Evolutionary conservation across 1,140 invertebrate species (phyloP), one percentile per base, ranked within the genome.

Genomic region (Camponotus floridanus): DNA sequence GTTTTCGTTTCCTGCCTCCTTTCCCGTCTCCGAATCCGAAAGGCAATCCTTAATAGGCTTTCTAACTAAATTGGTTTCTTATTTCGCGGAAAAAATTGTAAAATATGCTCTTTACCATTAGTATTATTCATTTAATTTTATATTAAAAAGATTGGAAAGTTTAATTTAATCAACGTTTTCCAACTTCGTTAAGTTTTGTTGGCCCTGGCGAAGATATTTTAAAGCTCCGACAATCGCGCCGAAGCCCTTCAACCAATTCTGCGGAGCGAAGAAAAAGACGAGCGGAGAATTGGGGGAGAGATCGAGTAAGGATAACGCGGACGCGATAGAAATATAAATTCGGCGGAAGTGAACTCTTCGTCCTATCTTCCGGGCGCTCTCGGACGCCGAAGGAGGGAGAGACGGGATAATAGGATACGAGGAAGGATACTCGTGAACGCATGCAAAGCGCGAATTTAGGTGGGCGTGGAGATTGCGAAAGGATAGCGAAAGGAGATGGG

Each of bases 401-500:
- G n/a, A n/a, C 15, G 21, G 33, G 15, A 59, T 81, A 81, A 81
- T 73, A 71, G 5, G 51, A 61, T 73, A 51, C 36, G 51, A 79
- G 42, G 31, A 71, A 33, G 21, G 36, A 59, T 71, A 71, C 78
- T 15, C 21, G 9, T 8, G 51, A 59, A 71, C 51, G 65, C 36
- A 70, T 71, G 65, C 48, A 80, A 80, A 80, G 78, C 71, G 65
- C 78, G 36, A 57, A 80, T 59, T 80, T 21, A 70, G 15, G 6
- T 71, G 78, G 65, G 64, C 65, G 36, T 80, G 65, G 48, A 80
- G 36, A 80, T 59, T 64, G 51, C 36, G 36, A 51, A 67, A 79
- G 62, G 51, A 79, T 55, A 45, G 26, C 31, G 33, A 48, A 6
- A 26, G 5, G 7, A 80, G 21, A 64, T 33, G 48, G 1, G 13